Evolutionary conservation across 2,113 vertebrate species (phyloP), one percentile per base, ranked within the genome.

Genomic region (Ammodytes dubius): DNA sequence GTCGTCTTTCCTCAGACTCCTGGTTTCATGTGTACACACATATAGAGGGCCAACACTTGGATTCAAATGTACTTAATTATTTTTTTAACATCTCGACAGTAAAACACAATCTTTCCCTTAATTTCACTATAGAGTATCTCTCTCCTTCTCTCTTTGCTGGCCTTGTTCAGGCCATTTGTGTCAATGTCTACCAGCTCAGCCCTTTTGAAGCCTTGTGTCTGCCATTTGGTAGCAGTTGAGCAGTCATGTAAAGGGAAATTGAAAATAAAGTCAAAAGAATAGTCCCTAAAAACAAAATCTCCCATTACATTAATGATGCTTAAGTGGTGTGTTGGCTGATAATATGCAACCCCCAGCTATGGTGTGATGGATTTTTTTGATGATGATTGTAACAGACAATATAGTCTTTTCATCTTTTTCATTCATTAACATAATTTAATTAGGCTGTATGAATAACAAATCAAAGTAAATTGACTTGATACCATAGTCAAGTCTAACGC

Each of bases 211-310:
- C 69, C 17, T 66, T 7, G 15, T 63, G 40, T 66, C 42, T 78
- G 76, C 82, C 70, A 85, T 89, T 90, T 85, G 90, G 82, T 42
- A 0, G 15, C 63, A 3, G 27, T 27, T 58, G 39, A 39, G 60
- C 35, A 67, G 58, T 77, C 69, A 78, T n/a, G 39, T 74, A 50
- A 37, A 77, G 47, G 35, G 82, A 47, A 72, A 83, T 67, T 83
- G 39, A 83, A 85, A 81, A 47, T 40, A 45, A 73, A 61, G 77
- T 81, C 68, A 79, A 71, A 35, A 13, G 52, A 52, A 27, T 27
- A 64, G 70, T 65, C 68, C 10, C 0, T 79, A 58, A 63, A 76
- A 64, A 63, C 13, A 52, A 59, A 56, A 42, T 70, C 69, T 65
- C 81, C 65, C 17, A 2, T 53, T 67, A 45, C 46, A 19, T 42